phyloP scores from a whole-genome alignment of 2,113 vertebrate species.

The Heliornis fulica region DNA sequence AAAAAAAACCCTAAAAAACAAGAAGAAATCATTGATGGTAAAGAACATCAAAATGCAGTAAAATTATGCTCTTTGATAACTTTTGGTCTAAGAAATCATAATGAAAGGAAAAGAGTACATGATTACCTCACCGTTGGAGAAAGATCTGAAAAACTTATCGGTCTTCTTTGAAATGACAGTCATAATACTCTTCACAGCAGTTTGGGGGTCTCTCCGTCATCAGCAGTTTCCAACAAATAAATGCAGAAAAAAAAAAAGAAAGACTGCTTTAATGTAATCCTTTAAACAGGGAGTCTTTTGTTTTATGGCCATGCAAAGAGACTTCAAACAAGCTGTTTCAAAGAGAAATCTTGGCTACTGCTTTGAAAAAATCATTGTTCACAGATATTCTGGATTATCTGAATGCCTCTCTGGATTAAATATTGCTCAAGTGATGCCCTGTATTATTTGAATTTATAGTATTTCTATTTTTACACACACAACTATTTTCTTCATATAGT shows the following conservation, averaged over 20 bases:
- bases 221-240: slow-evolving; percentile 13
- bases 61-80: slow-evolving; percentile 41
- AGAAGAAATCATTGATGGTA: background rate
- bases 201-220: background rate
- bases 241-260: background rate
- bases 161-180: slow-evolving; percentile 46
- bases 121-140: slow-evolving; percentile 45
- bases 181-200: background rate
- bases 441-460: background rate
- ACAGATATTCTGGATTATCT: background rate
- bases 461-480: background rate
- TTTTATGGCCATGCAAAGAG: background rate
- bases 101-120: slow-evolving; percentile 21
- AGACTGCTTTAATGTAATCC: slow-evolving; percentile 8
- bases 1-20: no score
- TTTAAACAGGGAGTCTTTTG: slow-evolving; percentile 54
- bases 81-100: background rate
- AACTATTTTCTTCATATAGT: background rate
- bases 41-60: background rate
- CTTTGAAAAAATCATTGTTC: slow-evolving; percentile 45
- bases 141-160: slow-evolving; percentile 58
- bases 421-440: background rate
- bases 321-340: slow-evolving; percentile 32
- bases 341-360: slow-evolving; percentile 14
- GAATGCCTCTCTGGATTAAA: slow-evolving; percentile 12